Percentiles rank a stretch among this genome's conserved stretches.
Conservation (phyloP, 2,797 vertebrate species). For the Orestias chungarensis region DNA sequence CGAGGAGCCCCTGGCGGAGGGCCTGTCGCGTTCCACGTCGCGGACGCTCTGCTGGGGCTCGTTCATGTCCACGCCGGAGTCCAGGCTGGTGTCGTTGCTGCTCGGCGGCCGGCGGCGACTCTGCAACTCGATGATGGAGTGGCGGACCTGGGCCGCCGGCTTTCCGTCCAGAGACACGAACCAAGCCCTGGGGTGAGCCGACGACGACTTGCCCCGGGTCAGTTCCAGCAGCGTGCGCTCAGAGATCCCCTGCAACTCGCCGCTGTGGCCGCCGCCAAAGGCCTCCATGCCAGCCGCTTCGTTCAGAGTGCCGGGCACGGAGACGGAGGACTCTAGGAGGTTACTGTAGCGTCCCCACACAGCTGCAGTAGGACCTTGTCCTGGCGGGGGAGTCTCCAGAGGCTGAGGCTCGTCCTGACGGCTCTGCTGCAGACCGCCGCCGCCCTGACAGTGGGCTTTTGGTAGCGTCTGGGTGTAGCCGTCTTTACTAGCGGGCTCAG, state of each 20-base stretch:
- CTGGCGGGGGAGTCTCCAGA: constrained; percentile 81
- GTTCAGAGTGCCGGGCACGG: constrained; percentile 94
- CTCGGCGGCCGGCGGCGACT: constrained; percentile 84
- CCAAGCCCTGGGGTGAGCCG: constrained; percentile 89
- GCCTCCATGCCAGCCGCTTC: constrained; percentile 90
- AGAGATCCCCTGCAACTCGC: constrained; percentile 93
- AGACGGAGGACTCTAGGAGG: constrained; percentile 92
- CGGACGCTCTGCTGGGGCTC: constrained; percentile 85
- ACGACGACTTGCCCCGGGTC: constrained; percentile 87
- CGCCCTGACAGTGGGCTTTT: constrained; percentile 82
- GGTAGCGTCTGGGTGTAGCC: constrained; percentile 88
- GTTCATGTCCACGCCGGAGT: constrained; percentile 97
- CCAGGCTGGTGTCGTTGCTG: constrained; percentile 95
- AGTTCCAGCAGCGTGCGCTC: constrained; percentile 92
- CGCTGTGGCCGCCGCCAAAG: constrained; percentile 72
- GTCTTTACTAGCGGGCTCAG: constrained; percentile 83
- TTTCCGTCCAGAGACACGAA: constrained; percentile 96
- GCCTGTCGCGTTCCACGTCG: constrained; percentile 86
- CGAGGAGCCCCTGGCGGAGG: constrained; percentile 83
- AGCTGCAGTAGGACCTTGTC: constrained; percentile 77
- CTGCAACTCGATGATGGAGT: constrained; percentile 94
- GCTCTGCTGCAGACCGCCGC: constrained; percentile 72
- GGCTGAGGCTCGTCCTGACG: constrained; percentile 80
- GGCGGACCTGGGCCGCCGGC: constrained; percentile 90
- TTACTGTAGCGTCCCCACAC: constrained; percentile 86